phyloP scores from a whole-genome alignment of 2,888 invertebrate genomes.

The Stenodera caucasica region DNA sequence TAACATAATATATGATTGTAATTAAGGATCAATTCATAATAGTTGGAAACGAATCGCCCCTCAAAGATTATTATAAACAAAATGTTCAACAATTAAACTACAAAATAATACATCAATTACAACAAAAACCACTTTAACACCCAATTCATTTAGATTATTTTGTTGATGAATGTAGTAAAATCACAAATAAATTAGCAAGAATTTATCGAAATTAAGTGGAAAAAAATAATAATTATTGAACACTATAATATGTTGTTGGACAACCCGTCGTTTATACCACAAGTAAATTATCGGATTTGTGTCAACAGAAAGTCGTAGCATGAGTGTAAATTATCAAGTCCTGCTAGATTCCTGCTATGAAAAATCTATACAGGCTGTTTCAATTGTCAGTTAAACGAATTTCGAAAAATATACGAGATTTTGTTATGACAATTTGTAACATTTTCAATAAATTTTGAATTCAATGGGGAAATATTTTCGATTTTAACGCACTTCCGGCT shows the following conservation, averaged over 20 bases:
- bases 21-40: constrained; percentile 44
- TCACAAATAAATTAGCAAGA: too few species aligned
- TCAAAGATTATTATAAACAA: constrained; percentile 34
- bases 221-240: constrained; percentile 12
- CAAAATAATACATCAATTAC: constrained; percentile 43
- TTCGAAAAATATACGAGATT: too few species aligned
- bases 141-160: constrained; percentile 42
- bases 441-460: too few species aligned
- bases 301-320: constrained; percentile 37
- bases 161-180: too few species aligned
- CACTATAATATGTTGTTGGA: constrained; percentile 14
- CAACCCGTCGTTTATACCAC: constrained; percentile 39
- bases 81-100: constrained; percentile 36
- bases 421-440: too few species aligned
- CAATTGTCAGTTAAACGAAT: too few species aligned
- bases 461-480: too few species aligned
- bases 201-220: constrained; percentile 16
- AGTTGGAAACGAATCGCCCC: too few species aligned
- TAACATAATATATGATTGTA: constrained; percentile 37
- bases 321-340: constrained; percentile 41
- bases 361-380: too few species aligned
- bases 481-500: too few species aligned
- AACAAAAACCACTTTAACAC: constrained; percentile 39
- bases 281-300: constrained; percentile 48
- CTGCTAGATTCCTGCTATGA: constrained; percentile 28